Base-by-base conservation (phyloP, 1,140 invertebrate genomes). In the Bilobella aurantiaca region DNA sequence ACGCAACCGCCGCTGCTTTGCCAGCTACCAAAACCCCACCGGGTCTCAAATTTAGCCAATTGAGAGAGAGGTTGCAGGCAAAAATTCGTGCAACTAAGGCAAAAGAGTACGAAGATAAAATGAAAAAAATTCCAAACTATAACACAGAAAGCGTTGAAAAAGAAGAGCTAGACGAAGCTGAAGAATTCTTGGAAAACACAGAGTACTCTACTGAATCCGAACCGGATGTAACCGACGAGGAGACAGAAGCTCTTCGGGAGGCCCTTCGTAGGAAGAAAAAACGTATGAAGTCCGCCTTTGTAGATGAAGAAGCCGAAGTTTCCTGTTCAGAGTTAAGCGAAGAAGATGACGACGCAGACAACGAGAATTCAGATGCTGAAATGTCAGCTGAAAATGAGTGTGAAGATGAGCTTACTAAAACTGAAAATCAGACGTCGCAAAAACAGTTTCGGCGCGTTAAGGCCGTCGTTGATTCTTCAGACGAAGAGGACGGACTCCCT, bases 81-180 rank as follows among this genome's bases (percentile, higher is more conserved):
- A 77, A 84, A 78, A 88, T 89, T 72, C 79, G 79, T 1, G 76
- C 79, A 46, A 82, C 82, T 69, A 77, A 85, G 57, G 79, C 80
- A 27, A 76, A 85, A 63, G 81, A 86, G 74, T 86, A 85, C 83
- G 80, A 82, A 68, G 81, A 84, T 69, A 82, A 82, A 68, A 63
- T 79, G 30, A 72, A 72, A 49, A 75, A 77, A 67, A 75, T 78
- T 71, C 77, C 78, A 64, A 78, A 79, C 60, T 74, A 78, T 64
- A 76, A 78, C 58, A 78, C 80, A 73, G 73, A 72, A 65, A 68
- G 56, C 18, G 58, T 53, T 14, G 25, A 58, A 18, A 75, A 77
- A n/a, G 76, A 77, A 14, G 75, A 78, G 67, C 73, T 79, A 69
- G 76, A 79, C 62, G 77, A 80, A 67, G 73, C 72, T 61, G 72